Evolutionary conservation across 2,797 vertebrate genomes (phyloP), one percentile per base, ranked within the genome.

Genomic region (Pangasius sanitwongsei): DNA sequence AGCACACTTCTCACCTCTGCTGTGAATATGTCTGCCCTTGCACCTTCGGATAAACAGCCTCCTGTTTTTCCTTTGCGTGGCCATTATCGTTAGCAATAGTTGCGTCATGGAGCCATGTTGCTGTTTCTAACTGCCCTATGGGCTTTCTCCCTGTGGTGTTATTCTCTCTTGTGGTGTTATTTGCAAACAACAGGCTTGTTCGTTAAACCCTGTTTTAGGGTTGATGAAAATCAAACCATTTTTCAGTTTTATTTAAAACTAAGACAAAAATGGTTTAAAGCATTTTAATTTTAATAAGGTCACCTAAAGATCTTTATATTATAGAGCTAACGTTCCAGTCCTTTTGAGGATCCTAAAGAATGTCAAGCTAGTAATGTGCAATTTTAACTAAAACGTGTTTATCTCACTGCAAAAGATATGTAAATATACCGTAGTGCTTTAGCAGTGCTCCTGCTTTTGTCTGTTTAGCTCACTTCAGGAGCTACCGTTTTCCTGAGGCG

Each of bases 401-500:
- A 20, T 34, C 7, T 34, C n/a, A 1, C 11, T 34, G 77, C 16
- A 37, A 81, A 77, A 31, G 16, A 34, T 63, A 41, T 41, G 55
- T 15, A 82, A 80, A 57, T 80, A 80, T 7, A 34, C 1, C 55
- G 31, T 53, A 31, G n/a, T 0, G 50, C 34, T 53, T 53, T n/a
- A 53, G 23, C 34, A 37, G 18, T 3, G 2, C 34, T 37, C 80
- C 20, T 15, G 55, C 93, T 94, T 92, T 91, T 94, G 92, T 91
- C 94, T 93, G 93, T 95, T 96, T 94, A 96, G 95, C 92, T 93
- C 92, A 92, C 89, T 94, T 93, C 96, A 95, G 96, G 94, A 96
- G 94, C 91, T 95, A 94, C 93, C 91, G 85, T 85, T 95, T 95
- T 93, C 92, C 92, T 91, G 93, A 92, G 87, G 89, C 94, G 94